Conservation (phyloP, 2,888 invertebrate species). For the Keiferia lycopersicella region DNA sequence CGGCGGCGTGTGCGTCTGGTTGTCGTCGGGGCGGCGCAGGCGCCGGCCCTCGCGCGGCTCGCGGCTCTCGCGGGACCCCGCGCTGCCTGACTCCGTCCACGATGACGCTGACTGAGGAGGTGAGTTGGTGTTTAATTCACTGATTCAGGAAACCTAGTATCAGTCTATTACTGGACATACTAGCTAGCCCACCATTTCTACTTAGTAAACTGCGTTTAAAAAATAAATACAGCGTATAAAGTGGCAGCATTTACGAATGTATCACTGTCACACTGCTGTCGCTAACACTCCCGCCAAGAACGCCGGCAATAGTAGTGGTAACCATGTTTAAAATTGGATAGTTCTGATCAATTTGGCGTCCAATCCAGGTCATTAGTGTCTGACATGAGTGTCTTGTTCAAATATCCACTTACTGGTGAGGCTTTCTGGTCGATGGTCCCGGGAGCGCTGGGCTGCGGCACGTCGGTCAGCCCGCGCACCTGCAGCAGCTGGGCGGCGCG, state of each 20-base stretch:
- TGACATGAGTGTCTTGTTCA: too few species aligned
- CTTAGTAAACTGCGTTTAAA: too few species aligned
- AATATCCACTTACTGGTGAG: constrained; percentile 83
- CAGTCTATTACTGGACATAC: too few species aligned
- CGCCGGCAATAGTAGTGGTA: too few species aligned
- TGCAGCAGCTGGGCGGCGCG: constrained; percentile 93
- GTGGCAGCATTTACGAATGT: too few species aligned
- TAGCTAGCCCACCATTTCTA: too few species aligned
- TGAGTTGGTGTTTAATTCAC: background rate
- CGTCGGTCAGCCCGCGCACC: constrained; percentile 92
- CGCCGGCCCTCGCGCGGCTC: constrained; percentile 71
- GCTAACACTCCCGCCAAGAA: too few species aligned
- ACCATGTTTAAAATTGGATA: too few species aligned
- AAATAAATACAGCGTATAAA: too few species aligned
- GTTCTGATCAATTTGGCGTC: too few species aligned
- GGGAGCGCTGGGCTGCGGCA: constrained; percentile 80
- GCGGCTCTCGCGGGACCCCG: constrained; percentile 66
- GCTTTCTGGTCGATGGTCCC: constrained; percentile 83
- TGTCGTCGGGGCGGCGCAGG: constrained; percentile 76
- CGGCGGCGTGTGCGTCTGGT: constrained; percentile 80
- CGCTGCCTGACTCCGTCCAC: constrained; percentile 76
- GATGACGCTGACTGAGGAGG: constrained; percentile 64
- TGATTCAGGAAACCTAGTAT: background rate
- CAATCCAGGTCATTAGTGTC: too few species aligned
- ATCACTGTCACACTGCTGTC: too few species aligned